These are phyloP conservation scores for Pempheris klunzingeri DNA, from an alignment of 2,797 vertebrate species.

Conservation along the genomic window DNA sequence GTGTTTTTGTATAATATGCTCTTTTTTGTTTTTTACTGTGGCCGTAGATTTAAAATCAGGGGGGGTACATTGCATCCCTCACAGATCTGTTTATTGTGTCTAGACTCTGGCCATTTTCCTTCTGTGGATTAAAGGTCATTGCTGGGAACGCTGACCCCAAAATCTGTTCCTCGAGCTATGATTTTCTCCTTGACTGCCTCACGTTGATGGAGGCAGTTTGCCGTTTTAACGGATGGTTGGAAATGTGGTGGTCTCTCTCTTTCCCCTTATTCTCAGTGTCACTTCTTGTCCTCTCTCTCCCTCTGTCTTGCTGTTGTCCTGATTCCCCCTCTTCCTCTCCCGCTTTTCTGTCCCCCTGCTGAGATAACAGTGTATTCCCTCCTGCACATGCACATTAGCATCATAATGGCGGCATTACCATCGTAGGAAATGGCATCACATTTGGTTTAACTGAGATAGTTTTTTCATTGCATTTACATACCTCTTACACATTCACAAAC, in stretches of 20 bases:
- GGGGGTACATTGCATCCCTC: not conserved
- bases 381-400: slow-evolving; percentile 73
- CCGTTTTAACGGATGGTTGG: slow-evolving; percentile 81
- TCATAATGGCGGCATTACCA: slow-evolving; percentile 74
- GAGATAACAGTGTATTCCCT: slow-evolving; percentile 68
- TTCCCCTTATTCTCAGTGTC: slow-evolving; percentile 40
- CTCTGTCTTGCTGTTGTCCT: slow-evolving; percentile 43
- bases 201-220: slow-evolving; percentile 79
- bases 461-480: slow-evolving; percentile 72
- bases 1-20: not conserved
- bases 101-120: slow-evolving; percentile 47
- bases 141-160: slow-evolving; percentile 77
- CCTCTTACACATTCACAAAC: slow-evolving; percentile 58
- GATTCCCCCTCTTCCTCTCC: slow-evolving; percentile 20
- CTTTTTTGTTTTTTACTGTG: not conserved
- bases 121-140: slow-evolving; percentile 69
- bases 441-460: slow-evolving; percentile 63
- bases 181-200: slow-evolving; percentile 87
- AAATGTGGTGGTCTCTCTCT: slow-evolving; percentile 53
- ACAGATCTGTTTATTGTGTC: slow-evolving; percentile 31
- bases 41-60: slow-evolving; percentile 3
- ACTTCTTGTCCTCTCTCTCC: slow-evolving; percentile 39
- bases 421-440: slow-evolving; percentile 67
- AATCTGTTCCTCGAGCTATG: slow-evolving; percentile 83
- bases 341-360: slow-evolving; percentile 37